A percentile compares a stretch with the other conserved stretches of the same genome.
These are phyloP conservation scores for Miniopterus natalensis DNA, from an alignment of 2,113 vertebrate genomes.

Conservation along the genomic window DNA sequence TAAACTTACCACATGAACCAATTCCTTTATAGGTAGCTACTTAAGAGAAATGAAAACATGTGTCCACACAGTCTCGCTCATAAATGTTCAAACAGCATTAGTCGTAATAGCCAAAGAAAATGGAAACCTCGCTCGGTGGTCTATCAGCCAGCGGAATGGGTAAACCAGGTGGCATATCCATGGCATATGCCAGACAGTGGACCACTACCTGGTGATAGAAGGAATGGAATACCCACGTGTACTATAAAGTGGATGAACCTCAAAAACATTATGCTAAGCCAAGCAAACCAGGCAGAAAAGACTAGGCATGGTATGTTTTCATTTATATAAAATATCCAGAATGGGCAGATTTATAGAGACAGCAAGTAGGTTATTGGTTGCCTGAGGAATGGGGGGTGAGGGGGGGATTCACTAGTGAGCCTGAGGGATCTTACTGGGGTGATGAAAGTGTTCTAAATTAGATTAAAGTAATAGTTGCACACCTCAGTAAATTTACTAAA, in stretches of 20 bases:
- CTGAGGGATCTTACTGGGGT: not conserved
- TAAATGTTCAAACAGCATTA: not conserved
- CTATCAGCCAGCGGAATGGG: too few relatives aligned
- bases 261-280: not conserved
- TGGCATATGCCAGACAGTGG: too few relatives aligned
- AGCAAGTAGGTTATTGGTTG: not conserved
- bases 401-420: not conserved
- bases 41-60: not conserved
- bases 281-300: not conserved
- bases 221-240: fast-evolving
- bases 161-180: fast-evolving
- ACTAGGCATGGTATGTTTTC: not conserved
- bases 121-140: not conserved
- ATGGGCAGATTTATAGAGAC: not conserved
- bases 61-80: not conserved
- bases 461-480: not conserved
- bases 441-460: not conserved
- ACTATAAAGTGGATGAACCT: not conserved
- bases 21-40: not conserved
- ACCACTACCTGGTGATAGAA: not conserved
- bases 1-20: not conserved
- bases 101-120: not conserved
- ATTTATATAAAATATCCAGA: not conserved
- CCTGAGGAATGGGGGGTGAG: not conserved
- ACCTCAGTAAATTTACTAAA: not conserved